phyloP scores from a whole-genome alignment of 2,113 vertebrate species.

The Scopus umbretta region DNA sequence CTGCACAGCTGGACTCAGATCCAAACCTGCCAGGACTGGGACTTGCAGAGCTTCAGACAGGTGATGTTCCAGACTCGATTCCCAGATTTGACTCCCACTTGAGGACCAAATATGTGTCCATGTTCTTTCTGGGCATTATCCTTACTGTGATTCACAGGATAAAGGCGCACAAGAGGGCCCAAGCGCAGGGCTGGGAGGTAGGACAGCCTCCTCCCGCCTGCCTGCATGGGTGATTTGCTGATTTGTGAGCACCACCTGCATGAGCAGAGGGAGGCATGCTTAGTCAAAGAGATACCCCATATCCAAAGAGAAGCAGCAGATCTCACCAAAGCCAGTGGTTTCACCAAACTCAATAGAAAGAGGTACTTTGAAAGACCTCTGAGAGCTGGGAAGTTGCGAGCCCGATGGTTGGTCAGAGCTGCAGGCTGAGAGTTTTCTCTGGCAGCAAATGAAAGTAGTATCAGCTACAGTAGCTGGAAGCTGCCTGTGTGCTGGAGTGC shows the following conservation, averaged over 20 bases:
- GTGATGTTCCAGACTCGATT: background rate
- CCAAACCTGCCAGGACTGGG: background rate
- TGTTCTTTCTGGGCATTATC: background rate
- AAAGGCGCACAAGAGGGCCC: background rate
- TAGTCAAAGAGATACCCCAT: background rate
- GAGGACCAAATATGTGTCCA: background rate
- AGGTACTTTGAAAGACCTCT: background rate
- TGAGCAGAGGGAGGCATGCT: background rate
- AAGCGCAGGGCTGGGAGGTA: background rate
- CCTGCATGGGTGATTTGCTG: background rate
- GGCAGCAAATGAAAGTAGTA: slow-evolving; percentile 41
- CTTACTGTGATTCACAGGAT: background rate
- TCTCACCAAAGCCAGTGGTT: background rate
- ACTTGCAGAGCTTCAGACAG: background rate
- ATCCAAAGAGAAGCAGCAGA: background rate
- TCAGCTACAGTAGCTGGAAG: slow-evolving; percentile 38
- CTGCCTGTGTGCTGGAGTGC: background rate
- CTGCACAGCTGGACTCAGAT: background rate
- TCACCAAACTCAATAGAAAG: background rate
- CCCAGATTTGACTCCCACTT: background rate
- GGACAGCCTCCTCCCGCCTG: background rate
- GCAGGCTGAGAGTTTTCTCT: slow-evolving; percentile 26
- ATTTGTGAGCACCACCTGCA: background rate
- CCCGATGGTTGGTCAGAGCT: background rate
- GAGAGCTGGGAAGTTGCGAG: background rate